Evolutionary conservation across 2,113 vertebrate genomes (phyloP), one percentile per base, ranked within the genome.

Genomic region (Tapirus terrestris): DNA sequence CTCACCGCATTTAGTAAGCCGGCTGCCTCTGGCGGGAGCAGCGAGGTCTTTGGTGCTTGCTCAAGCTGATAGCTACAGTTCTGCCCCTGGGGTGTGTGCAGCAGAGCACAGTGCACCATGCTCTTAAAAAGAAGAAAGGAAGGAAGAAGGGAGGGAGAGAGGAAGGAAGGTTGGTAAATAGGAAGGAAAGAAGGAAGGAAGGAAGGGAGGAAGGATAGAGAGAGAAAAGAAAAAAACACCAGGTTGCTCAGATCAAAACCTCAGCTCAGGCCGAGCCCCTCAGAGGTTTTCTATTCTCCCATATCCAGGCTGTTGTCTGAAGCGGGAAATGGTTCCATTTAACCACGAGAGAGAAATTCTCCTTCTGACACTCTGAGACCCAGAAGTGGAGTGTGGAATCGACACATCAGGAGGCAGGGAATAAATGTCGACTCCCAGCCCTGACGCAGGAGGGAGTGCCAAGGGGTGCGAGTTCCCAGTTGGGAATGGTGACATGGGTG

Each of bases 371-470:
- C 20, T 27, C 72, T 27, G 8, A 36, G 77, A 36, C n/a, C 53
- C 67, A 68, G 53, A 81, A 58, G 27, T 3, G 63, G 68, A 87
- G 21, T 43, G 14, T 1, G 25, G 58, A 18, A 67, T 81, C 10
- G 31, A 53, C 65, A 45, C 0, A 1, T 58, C 83, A 56, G 29
- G 36, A 58, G 18, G 25, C 31, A 45, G 33, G 17, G 45, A 60
- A 82, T 29, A 33, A 58, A 63, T 1, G 16, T 67, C 60, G 81
- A 43, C 33, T n/a, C 39, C 45, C 39, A 29, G 10, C 20, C 10
- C 58, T n/a, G 75, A 65, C 0, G 0, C 16, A 0, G 87, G 80
- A 70, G 20, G 25, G 73, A 27, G 25, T 7, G 1, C 0, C 1
- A 29, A 36, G 6, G 9, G 39, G 3, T 48, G 77, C 1, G 3